A percentile compares a stretch with the other conserved stretches of the same genome.
phyloP scores from a whole-genome alignment of 2,797 vertebrate species.

The Rallus crepitans region DNA sequence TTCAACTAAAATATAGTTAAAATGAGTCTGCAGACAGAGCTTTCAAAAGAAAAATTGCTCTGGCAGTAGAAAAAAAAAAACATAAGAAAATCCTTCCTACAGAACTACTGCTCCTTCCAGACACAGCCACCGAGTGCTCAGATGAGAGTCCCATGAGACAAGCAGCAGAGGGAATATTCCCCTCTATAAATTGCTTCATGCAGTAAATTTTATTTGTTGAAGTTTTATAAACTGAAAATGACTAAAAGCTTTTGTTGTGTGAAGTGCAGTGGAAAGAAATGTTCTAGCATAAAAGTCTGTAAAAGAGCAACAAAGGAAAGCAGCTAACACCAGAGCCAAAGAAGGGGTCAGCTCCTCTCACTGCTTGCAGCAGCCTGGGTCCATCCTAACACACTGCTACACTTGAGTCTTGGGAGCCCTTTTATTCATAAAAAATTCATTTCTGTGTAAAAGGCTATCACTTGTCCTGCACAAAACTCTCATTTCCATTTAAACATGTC shows the following conservation, averaged over 20 bases:
- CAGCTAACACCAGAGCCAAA: not conserved
- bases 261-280: not conserved
- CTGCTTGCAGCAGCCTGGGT: rapidly evolving
- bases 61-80: not conserved
- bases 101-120: not conserved
- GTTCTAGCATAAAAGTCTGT: not conserved
- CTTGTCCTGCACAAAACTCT: not conserved
- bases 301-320: not conserved
- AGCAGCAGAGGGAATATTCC: not conserved
- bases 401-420: not conserved
- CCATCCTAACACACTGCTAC: rapidly evolving
- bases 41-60: constrained; percentile 6
- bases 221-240: not conserved
- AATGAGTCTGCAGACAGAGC: not conserved
- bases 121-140: not conserved
- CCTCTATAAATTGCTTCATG: not conserved
- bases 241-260: not conserved
- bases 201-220: not conserved
- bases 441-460: not conserved
- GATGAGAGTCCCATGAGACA: not conserved
- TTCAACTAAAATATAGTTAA: not conserved
- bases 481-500: not conserved
- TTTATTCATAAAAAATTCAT: not conserved
- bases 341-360: not conserved
- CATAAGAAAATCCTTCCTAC: not conserved